Evolutionary conservation across 2,113 vertebrate genomes (phyloP), one percentile per base, ranked within the genome.

Genomic region (Entomyzon cyanotis): DNA sequence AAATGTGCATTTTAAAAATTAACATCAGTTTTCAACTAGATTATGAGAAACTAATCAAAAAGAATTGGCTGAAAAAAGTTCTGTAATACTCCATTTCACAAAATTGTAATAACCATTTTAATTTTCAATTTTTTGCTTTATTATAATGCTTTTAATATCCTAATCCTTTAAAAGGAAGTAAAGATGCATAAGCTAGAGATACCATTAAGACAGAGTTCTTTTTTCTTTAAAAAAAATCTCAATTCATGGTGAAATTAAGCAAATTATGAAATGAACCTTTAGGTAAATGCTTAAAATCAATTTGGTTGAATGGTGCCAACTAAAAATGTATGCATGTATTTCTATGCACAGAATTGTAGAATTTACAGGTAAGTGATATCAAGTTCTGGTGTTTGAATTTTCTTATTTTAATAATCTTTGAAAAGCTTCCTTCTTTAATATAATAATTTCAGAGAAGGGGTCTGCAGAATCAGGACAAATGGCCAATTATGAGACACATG

Each of bases 251-350:
- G 39, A 89, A 86, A 65, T 64, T 10, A 70, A 71, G 24, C 15
- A 39, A 94, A 77, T 58, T 64, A 78, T 30, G 22, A 63, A 55
- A 59, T 18, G 0, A 33, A 60, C 56, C 12, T 82, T 68, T 30
- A 64, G 16, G 15, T 5, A 87, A 74, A 84, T 50, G 11, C 3
- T 84, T 59, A 59, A 77, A 91, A 81, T 58, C 22, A 55, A 0
- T 53, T 84, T 65, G 16, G 2, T 46, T 70, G 31, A 14, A 52
- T 64, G 18, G 4, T 31, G 4, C 17, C 31, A 86, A 25, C 10
- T 0, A 3, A 49, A 93, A 93, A 37, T 1, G 0, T 21, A 23
- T 53, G 15, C 1, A 2, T 41, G 10, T 23, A 10, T 62, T 44
- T 42, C 33, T 55, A 6, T 33, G 11, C 39, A 62, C 14, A 71